Conservation (phyloP, 2,113 vertebrate species). For the Cyprinodon brontotheroides region DNA sequence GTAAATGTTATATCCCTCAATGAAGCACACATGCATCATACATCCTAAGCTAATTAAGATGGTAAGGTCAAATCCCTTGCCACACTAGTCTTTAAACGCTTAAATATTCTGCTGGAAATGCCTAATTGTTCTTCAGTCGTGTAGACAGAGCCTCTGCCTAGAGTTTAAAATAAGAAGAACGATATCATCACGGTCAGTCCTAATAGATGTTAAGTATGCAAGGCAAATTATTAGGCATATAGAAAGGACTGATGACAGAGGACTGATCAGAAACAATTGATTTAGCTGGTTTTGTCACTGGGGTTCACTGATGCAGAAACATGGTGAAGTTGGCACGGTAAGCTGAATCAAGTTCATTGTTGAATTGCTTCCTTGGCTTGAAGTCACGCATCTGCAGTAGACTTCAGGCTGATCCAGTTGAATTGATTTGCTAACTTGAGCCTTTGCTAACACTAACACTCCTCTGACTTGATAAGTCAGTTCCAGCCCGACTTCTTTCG, state of each 20-base stretch:
- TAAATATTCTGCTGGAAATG: neutral
- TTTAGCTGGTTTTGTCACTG: neutral
- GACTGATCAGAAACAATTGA: neutral
- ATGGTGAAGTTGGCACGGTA: neutral
- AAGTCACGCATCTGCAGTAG: neutral
- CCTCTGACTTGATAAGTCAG: neutral
- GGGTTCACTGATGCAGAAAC: neutral
- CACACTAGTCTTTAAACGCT: neutral
- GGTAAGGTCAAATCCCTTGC: neutral
- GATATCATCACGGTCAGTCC: neutral
- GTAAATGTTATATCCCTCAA: no score
- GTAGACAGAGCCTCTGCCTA: neutral
- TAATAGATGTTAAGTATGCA: constrained; percentile 14
- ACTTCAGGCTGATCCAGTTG: neutral
- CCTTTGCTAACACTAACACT: neutral
- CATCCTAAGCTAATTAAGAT: neutral
- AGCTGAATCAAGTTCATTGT: neutral
- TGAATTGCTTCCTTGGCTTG: neutral
- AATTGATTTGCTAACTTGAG: neutral
- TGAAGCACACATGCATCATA: no score
- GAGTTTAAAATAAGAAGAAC: neutral
- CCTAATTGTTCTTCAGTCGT: neutral
- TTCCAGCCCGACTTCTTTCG: neutral
- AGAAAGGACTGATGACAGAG: neutral
- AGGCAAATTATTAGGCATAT: neutral